Evolutionary conservation across 1,140 invertebrate species (phyloP).

Genomic region (Cryptotermes secundus): DNA sequence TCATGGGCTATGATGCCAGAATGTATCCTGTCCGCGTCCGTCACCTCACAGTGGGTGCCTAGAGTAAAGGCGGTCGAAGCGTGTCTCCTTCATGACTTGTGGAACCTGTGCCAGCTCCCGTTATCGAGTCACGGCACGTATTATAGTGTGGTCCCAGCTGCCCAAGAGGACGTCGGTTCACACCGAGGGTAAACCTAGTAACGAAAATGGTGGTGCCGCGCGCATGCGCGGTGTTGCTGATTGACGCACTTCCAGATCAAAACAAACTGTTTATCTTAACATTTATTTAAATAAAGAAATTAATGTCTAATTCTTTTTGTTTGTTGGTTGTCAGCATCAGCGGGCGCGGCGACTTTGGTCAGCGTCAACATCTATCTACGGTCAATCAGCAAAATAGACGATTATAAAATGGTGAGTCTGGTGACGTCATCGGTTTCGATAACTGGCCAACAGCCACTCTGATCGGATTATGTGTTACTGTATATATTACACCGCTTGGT

Average conservation of each 20-base stretch:
- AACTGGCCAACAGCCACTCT: constrained; percentile 42
- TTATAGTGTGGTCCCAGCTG: not conserved
- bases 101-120: not conserved
- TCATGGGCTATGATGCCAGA: too few relatives aligned
- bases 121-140: not conserved
- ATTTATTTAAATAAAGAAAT: not conserved
- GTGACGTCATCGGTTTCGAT: constrained; percentile 46
- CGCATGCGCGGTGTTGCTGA: constrained; percentile 12
- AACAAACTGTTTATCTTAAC: not conserved
- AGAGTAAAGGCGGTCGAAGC: too few relatives aligned
- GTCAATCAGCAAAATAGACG: constrained; percentile 97
- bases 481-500: constrained; percentile 39
- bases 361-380: constrained; percentile 91
- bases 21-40: too few relatives aligned
- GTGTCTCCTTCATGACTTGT: not conserved
- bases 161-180: not conserved
- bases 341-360: constrained; percentile 75
- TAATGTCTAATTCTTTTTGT: not conserved
- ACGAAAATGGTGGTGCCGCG: not conserved
- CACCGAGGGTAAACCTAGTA: not conserved
- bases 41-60: too few relatives aligned
- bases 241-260: not conserved
- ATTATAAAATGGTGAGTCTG: constrained; percentile 96
- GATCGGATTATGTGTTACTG: constrained; percentile 38
- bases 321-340: constrained; percentile 46